Conservation (phyloP, 2,888 invertebrate genomes). For the Nemapogon koenigi region DNA sequence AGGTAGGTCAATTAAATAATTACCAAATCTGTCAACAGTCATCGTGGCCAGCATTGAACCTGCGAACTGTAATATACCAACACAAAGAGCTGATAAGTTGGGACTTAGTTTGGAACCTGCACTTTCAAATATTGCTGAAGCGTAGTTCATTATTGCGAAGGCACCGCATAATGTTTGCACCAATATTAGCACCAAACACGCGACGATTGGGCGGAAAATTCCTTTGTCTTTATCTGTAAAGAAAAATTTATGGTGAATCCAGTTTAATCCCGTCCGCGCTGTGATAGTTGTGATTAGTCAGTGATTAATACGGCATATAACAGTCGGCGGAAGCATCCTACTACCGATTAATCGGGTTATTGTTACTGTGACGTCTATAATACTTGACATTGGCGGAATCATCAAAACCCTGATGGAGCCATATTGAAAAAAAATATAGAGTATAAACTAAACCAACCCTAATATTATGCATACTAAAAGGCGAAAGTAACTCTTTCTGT, state of each 20-base stretch:
- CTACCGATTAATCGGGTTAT: too few species aligned
- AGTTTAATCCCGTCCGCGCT: too few species aligned
- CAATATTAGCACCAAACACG: slow-evolving; percentile 9
- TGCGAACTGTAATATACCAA: slow-evolving; percentile 10
- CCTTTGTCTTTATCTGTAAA: slow-evolving; percentile 14
- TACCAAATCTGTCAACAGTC: slow-evolving; percentile 8
- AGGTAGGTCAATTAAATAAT: slow-evolving; percentile 1
- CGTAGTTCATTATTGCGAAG: slow-evolving; percentile 17
- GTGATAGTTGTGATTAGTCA: too few species aligned
- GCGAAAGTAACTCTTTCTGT: neutral
- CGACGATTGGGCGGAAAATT: slow-evolving; percentile 11
- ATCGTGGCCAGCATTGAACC: slow-evolving; percentile 8
- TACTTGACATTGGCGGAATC: too few species aligned
- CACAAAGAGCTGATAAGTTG: slow-evolving; percentile 2
- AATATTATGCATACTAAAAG: neutral
- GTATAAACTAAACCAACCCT: neutral
- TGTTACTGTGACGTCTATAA: too few species aligned
- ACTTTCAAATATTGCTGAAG: slow-evolving; percentile 19
- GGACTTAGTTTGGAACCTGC: slow-evolving; percentile 12
- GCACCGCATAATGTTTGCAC: slow-evolving; percentile 16
- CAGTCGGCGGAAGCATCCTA: too few species aligned
- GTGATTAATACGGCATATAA: too few species aligned
- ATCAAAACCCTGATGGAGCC: neutral
- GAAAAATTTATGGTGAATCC: too few species aligned
- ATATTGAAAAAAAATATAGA: neutral